Conservation (phyloP, 2,113 vertebrate species). For the Tringa solitaria region DNA sequence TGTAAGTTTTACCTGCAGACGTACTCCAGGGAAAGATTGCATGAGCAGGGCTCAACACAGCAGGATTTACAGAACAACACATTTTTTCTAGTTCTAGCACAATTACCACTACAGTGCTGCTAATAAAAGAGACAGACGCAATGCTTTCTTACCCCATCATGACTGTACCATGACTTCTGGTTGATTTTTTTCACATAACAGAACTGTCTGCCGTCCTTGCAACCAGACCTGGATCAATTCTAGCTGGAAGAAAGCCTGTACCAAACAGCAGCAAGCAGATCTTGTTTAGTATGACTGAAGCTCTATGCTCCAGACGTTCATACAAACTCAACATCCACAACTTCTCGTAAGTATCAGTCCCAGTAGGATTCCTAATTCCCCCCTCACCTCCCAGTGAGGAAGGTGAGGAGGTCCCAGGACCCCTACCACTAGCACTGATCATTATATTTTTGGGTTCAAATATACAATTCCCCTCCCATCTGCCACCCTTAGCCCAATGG, state of each 20-base stretch:
- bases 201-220: neutral
- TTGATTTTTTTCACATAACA: neutral
- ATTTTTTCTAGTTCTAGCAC: neutral
- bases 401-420: too few species aligned
- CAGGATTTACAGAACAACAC: neutral
- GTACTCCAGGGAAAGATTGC: neutral
- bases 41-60: neutral
- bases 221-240: neutral
- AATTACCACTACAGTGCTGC: neutral
- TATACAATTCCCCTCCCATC: accelerated
- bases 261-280: neutral
- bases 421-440: neutral
- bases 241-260: neutral
- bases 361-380: neutral
- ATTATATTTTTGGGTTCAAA: neutral
- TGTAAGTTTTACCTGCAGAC: neutral
- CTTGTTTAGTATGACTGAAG: neutral
- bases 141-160: neutral
- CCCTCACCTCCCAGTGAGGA: neutral
- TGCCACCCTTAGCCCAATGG: neutral
- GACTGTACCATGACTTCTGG: neutral
- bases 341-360: neutral
- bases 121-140: neutral
- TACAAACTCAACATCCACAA: neutral
- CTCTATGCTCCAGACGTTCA: neutral